These are phyloP conservation scores for Jaculus jaculus DNA, from an alignment of 2,113 vertebrate genomes.

Conservation along the genomic window DNA sequence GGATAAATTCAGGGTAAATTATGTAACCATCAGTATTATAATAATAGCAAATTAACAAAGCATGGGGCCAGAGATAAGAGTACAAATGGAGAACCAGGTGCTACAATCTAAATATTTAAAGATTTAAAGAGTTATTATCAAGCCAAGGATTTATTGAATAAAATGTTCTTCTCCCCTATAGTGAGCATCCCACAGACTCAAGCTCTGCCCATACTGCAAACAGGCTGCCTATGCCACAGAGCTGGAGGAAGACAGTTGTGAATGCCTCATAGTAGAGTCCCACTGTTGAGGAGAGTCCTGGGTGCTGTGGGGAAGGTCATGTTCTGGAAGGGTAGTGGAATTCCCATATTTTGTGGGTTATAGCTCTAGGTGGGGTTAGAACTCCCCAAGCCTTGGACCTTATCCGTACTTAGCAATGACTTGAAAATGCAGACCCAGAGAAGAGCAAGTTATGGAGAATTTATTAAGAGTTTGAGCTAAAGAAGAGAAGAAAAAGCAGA, in stretches of 20 bases:
- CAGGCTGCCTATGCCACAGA: fast-evolving
- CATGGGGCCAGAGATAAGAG: not conserved
- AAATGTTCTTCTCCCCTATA: not conserved
- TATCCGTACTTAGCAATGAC: too few relatives aligned
- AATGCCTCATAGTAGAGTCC: not conserved
- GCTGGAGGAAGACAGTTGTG: not conserved
- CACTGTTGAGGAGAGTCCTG: too few relatives aligned
- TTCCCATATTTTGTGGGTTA: not conserved
- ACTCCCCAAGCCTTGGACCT: too few relatives aligned
- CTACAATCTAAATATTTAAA: slow-evolving; percentile 10
- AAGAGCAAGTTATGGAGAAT: too few relatives aligned
- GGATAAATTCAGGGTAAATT: not conserved
- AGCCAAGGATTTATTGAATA: not conserved
- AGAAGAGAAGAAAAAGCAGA: too few relatives aligned
- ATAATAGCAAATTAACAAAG: not conserved
- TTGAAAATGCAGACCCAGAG: too few relatives aligned
- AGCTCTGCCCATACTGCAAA: not conserved
- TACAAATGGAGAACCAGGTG: not conserved
- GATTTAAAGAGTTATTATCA: slow-evolving; percentile 30
- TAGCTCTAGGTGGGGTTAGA: too few relatives aligned
- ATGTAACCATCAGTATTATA: slow-evolving; percentile 25
- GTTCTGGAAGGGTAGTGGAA: fast-evolving
- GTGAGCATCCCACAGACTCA: not conserved
- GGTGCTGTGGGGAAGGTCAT: not conserved
- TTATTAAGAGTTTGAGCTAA: too few relatives aligned